These are phyloP conservation scores for Hemicentrotus pulcherrimus DNA, from an alignment of 35 echinoderm and acorn worm genomes.

Conservation along the genomic window DNA sequence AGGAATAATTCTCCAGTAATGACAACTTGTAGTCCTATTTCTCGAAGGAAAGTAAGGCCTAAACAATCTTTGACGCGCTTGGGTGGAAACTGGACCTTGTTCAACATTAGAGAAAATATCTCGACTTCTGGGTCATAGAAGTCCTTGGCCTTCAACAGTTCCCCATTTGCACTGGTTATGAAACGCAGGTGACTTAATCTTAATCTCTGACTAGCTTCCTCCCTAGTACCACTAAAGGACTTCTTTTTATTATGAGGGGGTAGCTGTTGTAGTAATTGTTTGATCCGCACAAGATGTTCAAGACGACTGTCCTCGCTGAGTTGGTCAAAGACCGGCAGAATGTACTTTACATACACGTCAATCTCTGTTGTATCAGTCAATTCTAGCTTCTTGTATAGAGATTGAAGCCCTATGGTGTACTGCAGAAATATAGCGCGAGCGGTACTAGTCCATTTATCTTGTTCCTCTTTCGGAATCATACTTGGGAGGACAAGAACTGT, in stretches of 20 bases:
- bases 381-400: neutral
- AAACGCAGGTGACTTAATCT: neutral
- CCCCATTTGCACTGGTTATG: neutral
- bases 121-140: neutral
- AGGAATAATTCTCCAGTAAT: constrained; percentile 14
- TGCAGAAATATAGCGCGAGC: constrained; percentile 17
- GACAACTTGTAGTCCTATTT: neutral
- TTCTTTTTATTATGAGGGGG: neutral
- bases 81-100: neutral
- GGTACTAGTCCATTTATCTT: constrained; percentile 27
- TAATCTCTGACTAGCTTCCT: neutral
- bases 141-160: neutral
- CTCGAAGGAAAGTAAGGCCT: constrained; percentile 1
- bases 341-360: constrained; percentile 45
- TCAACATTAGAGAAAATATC: neutral
- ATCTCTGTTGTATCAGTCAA: neutral
- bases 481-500: neutral
- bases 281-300: constrained; percentile 48
- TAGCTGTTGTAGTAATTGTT: neutral
- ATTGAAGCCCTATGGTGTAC: neutral
- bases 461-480: neutral
- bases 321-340: constrained; percentile 37
- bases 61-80: neutral
- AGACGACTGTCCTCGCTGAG: constrained; percentile 33
- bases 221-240: neutral